phyloP scores from a whole-genome alignment of 2,888 invertebrate genomes.

The Boloria selene region DNA sequence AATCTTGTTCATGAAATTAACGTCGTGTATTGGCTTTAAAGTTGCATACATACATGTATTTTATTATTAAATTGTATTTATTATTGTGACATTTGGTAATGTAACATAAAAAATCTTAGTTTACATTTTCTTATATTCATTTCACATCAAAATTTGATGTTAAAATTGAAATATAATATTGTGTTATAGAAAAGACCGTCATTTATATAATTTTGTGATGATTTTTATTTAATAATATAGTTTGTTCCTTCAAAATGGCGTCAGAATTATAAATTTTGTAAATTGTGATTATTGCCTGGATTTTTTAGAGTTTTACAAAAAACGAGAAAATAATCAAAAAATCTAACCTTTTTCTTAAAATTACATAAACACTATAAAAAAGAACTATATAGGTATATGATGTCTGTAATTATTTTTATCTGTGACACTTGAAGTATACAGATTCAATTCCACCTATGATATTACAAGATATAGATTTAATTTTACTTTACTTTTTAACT shows the following conservation, averaged over 20 bases:
- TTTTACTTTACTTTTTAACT: conserved; percentile 14
- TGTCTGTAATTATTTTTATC: too few relatives aligned
- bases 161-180: conserved; percentile 9
- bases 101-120: too few relatives aligned
- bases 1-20: background rate
- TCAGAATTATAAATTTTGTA: conserved; percentile 16
- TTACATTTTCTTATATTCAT: too few relatives aligned
- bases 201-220: conserved; percentile 22
- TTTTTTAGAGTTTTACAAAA: conserved; percentile 28
- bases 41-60: too few relatives aligned
- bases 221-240: conserved; percentile 10
- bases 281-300: conserved; percentile 38
- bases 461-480: conserved; percentile 11
- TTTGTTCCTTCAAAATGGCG: conserved; percentile 29
- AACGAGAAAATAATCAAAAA: conserved; percentile 21
- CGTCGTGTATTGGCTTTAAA: too few relatives aligned
- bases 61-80: too few relatives aligned
- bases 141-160: too few relatives aligned
- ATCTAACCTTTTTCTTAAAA: background rate
- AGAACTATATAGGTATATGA: too few relatives aligned
- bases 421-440: conserved; percentile 1
- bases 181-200: conserved; percentile 17
- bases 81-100: too few relatives aligned
- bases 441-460: background rate
- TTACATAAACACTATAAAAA: too few relatives aligned